These are phyloP conservation scores for Zoroaster sp. DNA, from an alignment of 53 echinoderm and acorn worm genomes.

Conservation along the genomic window DNA sequence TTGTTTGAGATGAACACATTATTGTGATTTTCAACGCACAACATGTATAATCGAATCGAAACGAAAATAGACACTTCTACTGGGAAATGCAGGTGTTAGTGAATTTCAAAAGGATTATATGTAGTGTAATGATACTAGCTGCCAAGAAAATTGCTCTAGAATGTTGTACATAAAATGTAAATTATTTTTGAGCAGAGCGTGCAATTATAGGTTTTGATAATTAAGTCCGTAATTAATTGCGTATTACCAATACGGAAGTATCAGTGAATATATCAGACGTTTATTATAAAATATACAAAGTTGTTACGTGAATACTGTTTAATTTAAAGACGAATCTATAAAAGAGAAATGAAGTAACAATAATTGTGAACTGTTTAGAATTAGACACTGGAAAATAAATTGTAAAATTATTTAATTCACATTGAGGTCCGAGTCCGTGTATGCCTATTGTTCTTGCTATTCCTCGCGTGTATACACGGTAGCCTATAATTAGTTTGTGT, in stretches of 20 bases:
- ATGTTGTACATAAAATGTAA: constrained; percentile 42
- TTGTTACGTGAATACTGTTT: constrained; percentile 5
- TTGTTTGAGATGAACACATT: too few relatives aligned
- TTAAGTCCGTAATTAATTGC: constrained; percentile 12
- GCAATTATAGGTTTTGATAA: constrained; percentile 45
- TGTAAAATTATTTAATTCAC: neutral
- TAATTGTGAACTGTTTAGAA: constrained; percentile 10
- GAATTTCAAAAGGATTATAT: neutral
- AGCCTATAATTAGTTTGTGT: too few relatives aligned
- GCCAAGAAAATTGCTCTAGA: constrained; percentile 20
- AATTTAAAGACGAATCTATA: neutral
- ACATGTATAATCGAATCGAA: too few relatives aligned
- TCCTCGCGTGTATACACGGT: too few relatives aligned
- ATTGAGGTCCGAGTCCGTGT: too few relatives aligned
- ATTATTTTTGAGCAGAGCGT: constrained; percentile 55
- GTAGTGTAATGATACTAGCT: neutral
- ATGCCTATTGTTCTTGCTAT: too few relatives aligned
- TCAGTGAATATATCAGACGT: neutral
- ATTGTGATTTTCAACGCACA: too few relatives aligned
- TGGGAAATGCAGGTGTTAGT: neutral
- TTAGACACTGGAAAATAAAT: constrained; percentile 7
- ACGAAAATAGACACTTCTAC: neutral
- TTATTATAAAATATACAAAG: neutral
- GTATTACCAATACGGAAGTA: neutral
- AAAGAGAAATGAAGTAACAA: neutral